These are phyloP conservation scores for Periphyllus acericola DNA, from an alignment of 2,888 invertebrate genomes.

Conservation along the genomic window DNA sequence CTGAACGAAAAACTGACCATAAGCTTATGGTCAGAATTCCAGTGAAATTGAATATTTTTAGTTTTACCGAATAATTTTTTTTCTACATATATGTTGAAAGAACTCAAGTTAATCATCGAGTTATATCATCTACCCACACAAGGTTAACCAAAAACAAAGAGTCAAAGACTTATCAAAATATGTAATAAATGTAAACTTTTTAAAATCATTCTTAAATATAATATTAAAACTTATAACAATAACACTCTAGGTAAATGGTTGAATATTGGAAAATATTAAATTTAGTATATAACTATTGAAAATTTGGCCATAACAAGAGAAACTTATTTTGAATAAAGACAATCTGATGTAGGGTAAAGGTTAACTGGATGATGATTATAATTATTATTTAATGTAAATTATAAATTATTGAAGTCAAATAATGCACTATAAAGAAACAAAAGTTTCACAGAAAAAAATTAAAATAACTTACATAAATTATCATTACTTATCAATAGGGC, in stretches of 20 bases:
- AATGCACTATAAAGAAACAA: background rate
- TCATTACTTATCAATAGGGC: background rate
- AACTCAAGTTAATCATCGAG: no score
- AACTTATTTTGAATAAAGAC: background rate
- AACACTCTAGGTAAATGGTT: background rate
- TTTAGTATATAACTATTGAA: background rate
- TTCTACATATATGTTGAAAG: background rate
- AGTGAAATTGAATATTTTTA: no score
- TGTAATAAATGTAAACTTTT: background rate
- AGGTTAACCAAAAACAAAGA: no score
- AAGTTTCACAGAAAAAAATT: background rate
- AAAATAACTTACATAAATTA: background rate
- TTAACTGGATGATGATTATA: background rate
- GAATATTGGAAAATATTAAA: background rate
- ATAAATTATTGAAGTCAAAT: background rate
- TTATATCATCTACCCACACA: no score
- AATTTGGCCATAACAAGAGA: background rate
- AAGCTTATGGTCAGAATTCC: no score
- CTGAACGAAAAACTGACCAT: no score
- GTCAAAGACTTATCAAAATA: background rate
- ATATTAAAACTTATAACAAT: background rate
- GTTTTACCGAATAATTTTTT: no score
- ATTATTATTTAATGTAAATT: background rate
- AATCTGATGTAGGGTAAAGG: no score
- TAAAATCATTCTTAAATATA: background rate